Evolutionary conservation across 2,888 invertebrate genomes (phyloP), one percentile per base, ranked within the genome.

Genomic region (Drosophila mettleri): DNA sequence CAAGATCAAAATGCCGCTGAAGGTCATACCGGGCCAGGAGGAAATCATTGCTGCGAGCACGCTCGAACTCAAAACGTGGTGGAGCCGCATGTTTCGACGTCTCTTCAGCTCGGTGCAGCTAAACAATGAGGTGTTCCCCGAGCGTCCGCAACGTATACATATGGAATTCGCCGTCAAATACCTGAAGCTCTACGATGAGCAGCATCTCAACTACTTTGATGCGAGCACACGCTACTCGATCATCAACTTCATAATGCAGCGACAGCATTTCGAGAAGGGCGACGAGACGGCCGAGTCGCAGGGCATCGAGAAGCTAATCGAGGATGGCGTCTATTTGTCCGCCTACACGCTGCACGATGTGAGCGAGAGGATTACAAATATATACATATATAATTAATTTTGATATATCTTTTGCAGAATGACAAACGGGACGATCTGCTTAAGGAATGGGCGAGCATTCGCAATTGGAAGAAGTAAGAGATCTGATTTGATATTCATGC

Each of bases 331-430:
- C 45, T 96, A 96, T 89, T 93, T 93, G 41, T 95, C 95, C 65
- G 95, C 96, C 10, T 96, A 95, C 91, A 95, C 96, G 4, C 91
- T 96, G 61, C 96, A 96, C 91, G 96, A 96, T 93, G 96, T 95
- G 92, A 93, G 94, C 92, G 0, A 12, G 12, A 2, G 3, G 3
- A n/a, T 3, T 49, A n/a, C 20, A 1, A 24, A 29, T n/a, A 24
- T 45, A 4, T 24, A 14, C 39, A 8, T n/a, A 16, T 46, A 20
- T 29, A 31, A 18, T n/a, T 18, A 8, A 4, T 24, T 14, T 7
- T 12, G 9, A 49, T 39, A 22, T 8, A 6, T 10, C 4, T 5
- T 8, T 60, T 60, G 20, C 45, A 74, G 76, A 67, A 63, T 34
- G 63, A 71, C 31, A 57, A 43, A 18, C 74, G 76, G 0, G 33